Base-by-base conservation (phyloP, 2,888 invertebrate species). In the Odontomyia ornata region DNA sequence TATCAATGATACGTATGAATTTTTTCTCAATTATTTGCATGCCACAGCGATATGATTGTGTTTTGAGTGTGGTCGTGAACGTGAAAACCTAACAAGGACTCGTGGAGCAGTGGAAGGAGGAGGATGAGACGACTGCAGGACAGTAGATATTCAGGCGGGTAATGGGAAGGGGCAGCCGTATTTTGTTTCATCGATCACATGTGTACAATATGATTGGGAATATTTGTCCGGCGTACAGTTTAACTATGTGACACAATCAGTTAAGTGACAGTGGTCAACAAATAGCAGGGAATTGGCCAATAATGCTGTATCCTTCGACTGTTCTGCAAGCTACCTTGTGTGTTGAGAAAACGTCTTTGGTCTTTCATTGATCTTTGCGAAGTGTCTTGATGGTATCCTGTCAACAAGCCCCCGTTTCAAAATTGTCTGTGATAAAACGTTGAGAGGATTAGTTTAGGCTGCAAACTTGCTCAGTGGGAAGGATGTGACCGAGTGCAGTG, bases 181-280 rank as follows among this genome's bases (percentile, higher is more conserved):
- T 79, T 77, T 79, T 77, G 72, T 76, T 80, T 80, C 78, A 80
- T 80, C 79, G 79, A 80, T 80, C 79, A 80, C 77, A 80, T 79
- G 76, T 75, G 75, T 77, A 69, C 75, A 67, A 77, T 77, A 76
- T 79, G 79, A 80, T 80, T 80, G 78, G 79, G 69, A 76, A 79
- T 77, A 77, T 79, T 79, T 79, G 76, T 77, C 60, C 77, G 47
- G 75, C 77, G 73, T 79, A 76, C 79, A 80, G 79, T 80, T 79
- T 77, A 78, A 79, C 77, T 80, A 80, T 79, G 77, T 77, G 77
- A 79, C 79, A 80, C 76, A 80, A 79, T 71, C 78, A 73, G 79
- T 80, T 79, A 79, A 79, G 79, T 79, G 79, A 79, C 78, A 79
- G 77, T 76, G 79, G 79, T 79, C 77, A 79, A 77, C 76, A 79